A percentile compares a stretch with the other conserved stretches of the same genome.
These are phyloP conservation scores for Pandemis corylana DNA, from an alignment of 2,888 invertebrate species.

Conservation along the genomic window DNA sequence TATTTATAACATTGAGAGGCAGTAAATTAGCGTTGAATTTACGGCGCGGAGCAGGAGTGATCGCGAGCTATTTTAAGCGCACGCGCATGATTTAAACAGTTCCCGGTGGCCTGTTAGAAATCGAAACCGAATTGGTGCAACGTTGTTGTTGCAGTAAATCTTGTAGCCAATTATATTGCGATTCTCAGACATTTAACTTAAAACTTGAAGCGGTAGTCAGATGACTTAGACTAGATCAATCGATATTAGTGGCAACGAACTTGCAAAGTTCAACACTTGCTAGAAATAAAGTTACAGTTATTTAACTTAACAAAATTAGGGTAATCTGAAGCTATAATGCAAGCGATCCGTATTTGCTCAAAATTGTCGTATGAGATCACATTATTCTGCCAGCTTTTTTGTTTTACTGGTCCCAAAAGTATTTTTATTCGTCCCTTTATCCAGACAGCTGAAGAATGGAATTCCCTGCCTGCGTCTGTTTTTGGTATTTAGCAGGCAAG, in stretches of 20 bases:
- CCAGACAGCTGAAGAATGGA: too few relatives aligned
- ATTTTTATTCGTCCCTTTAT: too few relatives aligned
- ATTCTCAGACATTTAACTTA: slow-evolving; percentile 20
- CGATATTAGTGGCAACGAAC: neutral
- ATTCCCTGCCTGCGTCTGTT: too few relatives aligned
- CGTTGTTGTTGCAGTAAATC: slow-evolving; percentile 51
- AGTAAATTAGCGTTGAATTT: slow-evolving; percentile 84
- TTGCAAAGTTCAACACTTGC: neutral
- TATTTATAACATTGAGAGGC: slow-evolving; percentile 82
- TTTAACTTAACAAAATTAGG: too few relatives aligned
- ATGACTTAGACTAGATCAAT: too few relatives aligned
- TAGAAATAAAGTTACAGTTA: too few relatives aligned
- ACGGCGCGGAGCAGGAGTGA: slow-evolving; percentile 75
- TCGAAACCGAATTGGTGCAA: slow-evolving; percentile 64
- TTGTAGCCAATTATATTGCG: slow-evolving; percentile 60
- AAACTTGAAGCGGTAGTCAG: neutral
- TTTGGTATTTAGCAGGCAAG: too few relatives aligned
- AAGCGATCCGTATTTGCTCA: too few relatives aligned
- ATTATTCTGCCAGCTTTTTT: too few relatives aligned
- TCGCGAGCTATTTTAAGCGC: slow-evolving; percentile 78
- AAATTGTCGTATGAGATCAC: too few relatives aligned
- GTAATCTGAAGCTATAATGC: too few relatives aligned
- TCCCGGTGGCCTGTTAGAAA: slow-evolving; percentile 63
- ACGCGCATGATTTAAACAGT: slow-evolving; percentile 79
- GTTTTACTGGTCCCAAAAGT: too few relatives aligned